These are phyloP conservation scores for Triplophysa yarkandensis DNA, from an alignment of 2,797 vertebrate genomes.

Conservation along the genomic window DNA sequence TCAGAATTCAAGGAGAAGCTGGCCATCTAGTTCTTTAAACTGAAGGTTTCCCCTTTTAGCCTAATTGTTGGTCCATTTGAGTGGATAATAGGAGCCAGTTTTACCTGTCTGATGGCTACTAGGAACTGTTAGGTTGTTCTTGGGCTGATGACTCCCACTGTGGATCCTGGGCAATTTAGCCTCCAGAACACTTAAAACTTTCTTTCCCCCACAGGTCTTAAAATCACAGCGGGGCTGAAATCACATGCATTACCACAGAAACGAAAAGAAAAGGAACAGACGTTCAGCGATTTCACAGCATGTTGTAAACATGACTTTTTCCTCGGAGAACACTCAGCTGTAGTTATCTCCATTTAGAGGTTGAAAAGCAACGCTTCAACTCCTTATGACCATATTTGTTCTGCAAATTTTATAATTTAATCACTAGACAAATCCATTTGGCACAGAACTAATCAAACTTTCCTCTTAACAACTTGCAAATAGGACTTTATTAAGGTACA, in stretches of 20 bases:
- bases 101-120: conserved; percentile 30
- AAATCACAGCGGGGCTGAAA: conserved; percentile 52
- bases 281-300: conserved; percentile 47
- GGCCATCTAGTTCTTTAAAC: not conserved
- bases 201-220: conserved; percentile 22
- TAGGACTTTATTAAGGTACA: conserved; percentile 9
- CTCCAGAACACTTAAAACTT: conserved; percentile 45
- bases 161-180: conserved; percentile 27
- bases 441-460: conserved; percentile 39
- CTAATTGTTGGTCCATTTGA: conserved; percentile 33
- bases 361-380: conserved; percentile 15
- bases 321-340: conserved; percentile 30
- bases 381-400: conserved; percentile 38
- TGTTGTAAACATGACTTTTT: conserved; percentile 49
- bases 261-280: conserved; percentile 17
- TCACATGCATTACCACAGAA: conserved; percentile 51
- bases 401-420: conserved; percentile 55
- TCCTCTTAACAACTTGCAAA: not conserved
- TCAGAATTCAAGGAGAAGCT: conserved; percentile 14
- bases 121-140: conserved; percentile 30
- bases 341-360: conserved; percentile 50
- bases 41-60: conserved; percentile 29
- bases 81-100: conserved; percentile 30
- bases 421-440: conserved; percentile 45
- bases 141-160: conserved; percentile 34